These are phyloP conservation scores for Dynastes maya DNA, from an alignment of 2,888 invertebrate genomes.

Conservation along the genomic window DNA sequence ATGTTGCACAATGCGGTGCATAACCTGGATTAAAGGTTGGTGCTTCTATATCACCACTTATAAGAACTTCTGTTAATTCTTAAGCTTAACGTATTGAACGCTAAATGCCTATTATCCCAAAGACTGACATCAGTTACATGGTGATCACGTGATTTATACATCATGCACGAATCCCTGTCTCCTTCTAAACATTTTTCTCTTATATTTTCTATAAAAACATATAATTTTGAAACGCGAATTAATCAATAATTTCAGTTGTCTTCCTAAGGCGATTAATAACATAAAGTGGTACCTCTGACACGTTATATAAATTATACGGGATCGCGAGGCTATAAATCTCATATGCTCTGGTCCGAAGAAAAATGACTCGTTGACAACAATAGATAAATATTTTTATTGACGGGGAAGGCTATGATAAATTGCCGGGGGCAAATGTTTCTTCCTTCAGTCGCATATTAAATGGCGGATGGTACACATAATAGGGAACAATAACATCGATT, in stretches of 20 bases:
- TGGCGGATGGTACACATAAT: conserved; percentile 6
- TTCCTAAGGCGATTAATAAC: conserved; percentile 14
- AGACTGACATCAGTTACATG: too few relatives aligned
- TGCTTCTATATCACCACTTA: too few relatives aligned
- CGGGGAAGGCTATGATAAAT: conserved; percentile 24
- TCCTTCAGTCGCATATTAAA: neutral
- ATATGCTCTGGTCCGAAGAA: conserved; percentile 16
- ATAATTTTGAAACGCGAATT: too few relatives aligned
- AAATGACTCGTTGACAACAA: conserved; percentile 35
- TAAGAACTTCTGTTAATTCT: too few relatives aligned
- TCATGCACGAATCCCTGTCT: neutral
- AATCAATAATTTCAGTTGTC: neutral
- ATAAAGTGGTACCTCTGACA: conserved; percentile 15
- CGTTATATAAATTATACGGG: conserved; percentile 21
- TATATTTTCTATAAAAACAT: neutral
- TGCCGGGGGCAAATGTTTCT: conserved; percentile 4
- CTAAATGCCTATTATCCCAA: too few relatives aligned
- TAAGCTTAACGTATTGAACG: too few relatives aligned
- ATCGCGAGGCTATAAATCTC: conserved; percentile 15
- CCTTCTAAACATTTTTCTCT: neutral
- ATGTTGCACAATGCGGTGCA: too few relatives aligned
- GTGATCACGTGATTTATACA: too few relatives aligned
- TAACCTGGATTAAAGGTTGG: too few relatives aligned
- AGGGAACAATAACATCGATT: conserved; percentile 11
- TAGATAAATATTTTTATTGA: conserved; percentile 41